These are phyloP conservation scores for Tyrannus savana DNA, from an alignment of 2,113 vertebrate genomes.

Conservation along the genomic window DNA sequence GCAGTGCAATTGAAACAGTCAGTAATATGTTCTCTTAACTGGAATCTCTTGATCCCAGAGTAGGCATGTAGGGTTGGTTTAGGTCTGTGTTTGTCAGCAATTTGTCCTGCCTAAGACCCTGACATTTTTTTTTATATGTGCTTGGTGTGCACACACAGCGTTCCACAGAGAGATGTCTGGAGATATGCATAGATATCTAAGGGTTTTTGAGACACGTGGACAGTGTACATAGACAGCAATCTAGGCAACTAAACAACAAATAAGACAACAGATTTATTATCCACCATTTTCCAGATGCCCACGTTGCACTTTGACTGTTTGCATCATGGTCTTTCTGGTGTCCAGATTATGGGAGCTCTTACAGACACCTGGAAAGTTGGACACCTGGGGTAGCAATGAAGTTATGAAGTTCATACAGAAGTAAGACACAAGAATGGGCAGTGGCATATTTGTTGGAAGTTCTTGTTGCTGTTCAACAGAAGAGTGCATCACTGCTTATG, in stretches of 20 bases:
- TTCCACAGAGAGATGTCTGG: not conserved
- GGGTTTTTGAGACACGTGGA: not conserved
- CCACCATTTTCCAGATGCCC: not conserved
- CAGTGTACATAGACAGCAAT: fast-evolving
- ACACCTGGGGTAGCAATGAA: not conserved
- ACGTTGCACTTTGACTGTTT: not conserved
- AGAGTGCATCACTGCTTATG: not conserved
- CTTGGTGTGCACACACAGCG: not conserved
- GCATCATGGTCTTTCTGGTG: not conserved
- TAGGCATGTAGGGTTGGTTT: not conserved
- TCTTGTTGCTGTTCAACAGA: not conserved
- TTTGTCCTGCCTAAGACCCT: not conserved
- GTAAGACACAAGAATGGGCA: not conserved
- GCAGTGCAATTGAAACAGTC: not conserved
- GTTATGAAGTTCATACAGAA: not conserved
- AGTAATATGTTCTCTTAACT: not conserved
- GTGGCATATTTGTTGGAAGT: not conserved
- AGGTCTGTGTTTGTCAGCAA: not conserved
- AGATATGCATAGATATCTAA: not conserved
- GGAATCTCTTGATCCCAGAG: not conserved
- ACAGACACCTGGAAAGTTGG: not conserved
- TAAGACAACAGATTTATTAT: not conserved
- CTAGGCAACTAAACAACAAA: not conserved
- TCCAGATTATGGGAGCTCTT: not conserved
- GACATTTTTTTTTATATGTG: not conserved